Conservation (phyloP, 2,888 invertebrate species). For the Rhopalosiphum nymphaeae region DNA sequence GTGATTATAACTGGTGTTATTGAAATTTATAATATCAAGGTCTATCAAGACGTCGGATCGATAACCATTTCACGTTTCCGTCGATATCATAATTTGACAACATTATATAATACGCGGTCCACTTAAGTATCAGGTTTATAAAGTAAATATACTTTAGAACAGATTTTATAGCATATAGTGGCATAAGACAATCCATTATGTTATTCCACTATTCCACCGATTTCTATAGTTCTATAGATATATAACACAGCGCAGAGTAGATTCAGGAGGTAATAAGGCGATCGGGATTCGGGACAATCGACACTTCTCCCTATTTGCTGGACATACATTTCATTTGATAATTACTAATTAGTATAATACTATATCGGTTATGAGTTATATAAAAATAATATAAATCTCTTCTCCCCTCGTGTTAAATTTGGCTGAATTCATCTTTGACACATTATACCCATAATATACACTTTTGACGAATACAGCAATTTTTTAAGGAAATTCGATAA, state of each 20-base stretch:
- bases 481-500: background rate
- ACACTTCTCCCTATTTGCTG: background rate
- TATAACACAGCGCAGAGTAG: background rate
- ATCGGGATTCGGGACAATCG: background rate
- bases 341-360: background rate
- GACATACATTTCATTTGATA: background rate
- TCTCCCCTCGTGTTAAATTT: too few species aligned
- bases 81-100: background rate
- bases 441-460: too few species aligned
- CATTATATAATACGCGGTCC: background rate
- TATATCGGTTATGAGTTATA: background rate
- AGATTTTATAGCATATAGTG: background rate
- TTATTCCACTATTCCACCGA: background rate
- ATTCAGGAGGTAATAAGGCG: background rate
- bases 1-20: background rate
- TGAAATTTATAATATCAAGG: background rate
- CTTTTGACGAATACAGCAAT: background rate
- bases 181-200: background rate
- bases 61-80: background rate
- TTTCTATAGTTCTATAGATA: background rate
- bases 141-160: background rate
- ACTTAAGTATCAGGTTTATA: background rate
- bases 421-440: too few species aligned
- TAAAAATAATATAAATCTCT: background rate
- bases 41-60: background rate